Evolutionary conservation across 1,140 invertebrate genomes (phyloP), one percentile per base, ranked within the genome.

Genomic region (Danaus plexippus): DNA sequence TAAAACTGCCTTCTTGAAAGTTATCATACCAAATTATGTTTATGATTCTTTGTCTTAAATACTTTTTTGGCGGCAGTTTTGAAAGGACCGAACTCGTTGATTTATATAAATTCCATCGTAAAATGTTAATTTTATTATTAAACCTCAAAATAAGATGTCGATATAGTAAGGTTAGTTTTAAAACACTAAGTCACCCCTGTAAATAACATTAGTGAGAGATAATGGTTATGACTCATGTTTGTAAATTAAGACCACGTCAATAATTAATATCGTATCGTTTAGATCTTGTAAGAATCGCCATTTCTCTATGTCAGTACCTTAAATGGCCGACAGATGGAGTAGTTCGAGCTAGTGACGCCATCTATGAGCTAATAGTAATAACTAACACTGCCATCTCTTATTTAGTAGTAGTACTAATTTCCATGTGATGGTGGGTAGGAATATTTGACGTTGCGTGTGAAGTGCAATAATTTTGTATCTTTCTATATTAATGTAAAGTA

Each of bases 391-490:
- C 67, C 67, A 69, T 63, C 64, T 69, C 59, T 54, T 56, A 43
- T 60, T 47, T 59, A 64, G 54, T 54, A 64, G 62, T 57, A 56
- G 51, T 22, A 54, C 43, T 64, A 56, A 44, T 43, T 50, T 54
- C 58, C 59, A 43, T 61, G 54, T 61, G 56, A 54, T 57, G 22
- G 43, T n/a, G 43, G 57, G 45, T 40, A 56, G 32, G 6, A 46
- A 57, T 54, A 59, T 47, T 48, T 57, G 57, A 60, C 57, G 51
- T 51, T 45, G 51, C 56, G 57, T 61, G 54, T 62, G 47, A 53
- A 57, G 61, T 64, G 66, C 65, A 69, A 66, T 69, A 61, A 64
- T 71, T 64, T 63, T 63, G 59, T 68, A 65, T 62, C 54, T 62
- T 65, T 64, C 47, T 61, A 66, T 63, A 47, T 60, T 61, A 56